A percentile compares a stretch with the other conserved stretches of the same genome.
Evolutionary conservation across 2,888 invertebrate species (phyloP).

Genomic region (Idaea straminata): DNA sequence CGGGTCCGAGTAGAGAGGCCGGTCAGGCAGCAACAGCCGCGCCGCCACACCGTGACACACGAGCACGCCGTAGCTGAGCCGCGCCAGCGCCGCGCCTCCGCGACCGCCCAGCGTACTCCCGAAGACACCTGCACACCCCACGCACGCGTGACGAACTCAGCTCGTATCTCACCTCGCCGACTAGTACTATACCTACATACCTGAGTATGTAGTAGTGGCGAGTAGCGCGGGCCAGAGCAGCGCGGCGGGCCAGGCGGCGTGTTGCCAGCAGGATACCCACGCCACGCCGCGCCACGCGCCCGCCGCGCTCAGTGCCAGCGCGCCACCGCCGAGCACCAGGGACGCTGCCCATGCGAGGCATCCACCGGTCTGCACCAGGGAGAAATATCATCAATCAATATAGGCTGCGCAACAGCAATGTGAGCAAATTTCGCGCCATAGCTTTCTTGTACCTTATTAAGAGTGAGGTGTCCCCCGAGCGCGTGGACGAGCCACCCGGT

Average conservation of each 20-base stretch:
- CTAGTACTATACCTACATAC: slow-evolving; percentile 24
- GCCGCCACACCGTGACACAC: slow-evolving; percentile 75
- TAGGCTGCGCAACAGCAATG: too few species aligned
- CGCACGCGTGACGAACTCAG: too few species aligned
- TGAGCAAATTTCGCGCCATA: background rate
- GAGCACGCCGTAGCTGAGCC: slow-evolving; percentile 76
- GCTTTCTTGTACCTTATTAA: slow-evolving; percentile 59
- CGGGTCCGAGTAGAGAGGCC: slow-evolving; percentile 21
- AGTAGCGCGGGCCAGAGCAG: slow-evolving; percentile 60
- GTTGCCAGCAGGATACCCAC: slow-evolving; percentile 54
- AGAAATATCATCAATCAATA: background rate
- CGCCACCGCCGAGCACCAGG: slow-evolving; percentile 34
- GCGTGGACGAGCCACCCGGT: slow-evolving; percentile 86
- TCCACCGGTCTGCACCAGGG: background rate
- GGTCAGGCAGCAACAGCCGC: slow-evolving; percentile 64
- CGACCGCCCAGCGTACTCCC: slow-evolving; percentile 63
- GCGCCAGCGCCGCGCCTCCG: slow-evolving; percentile 69
- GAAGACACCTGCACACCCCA: slow-evolving; percentile 12
- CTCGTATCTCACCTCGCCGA: too few species aligned
- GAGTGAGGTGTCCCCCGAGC: background rate
- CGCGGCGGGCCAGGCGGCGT: slow-evolving; percentile 55
- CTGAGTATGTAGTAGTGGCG: slow-evolving; percentile 50
- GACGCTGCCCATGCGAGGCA: slow-evolving; percentile 45
- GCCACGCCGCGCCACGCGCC: slow-evolving; percentile 27
- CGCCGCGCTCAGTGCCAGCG: slow-evolving; percentile 31